Evolutionary conservation across 1,140 invertebrate species (phyloP), one percentile per base, ranked within the genome.

Genomic region (Drosophila ananassae): DNA sequence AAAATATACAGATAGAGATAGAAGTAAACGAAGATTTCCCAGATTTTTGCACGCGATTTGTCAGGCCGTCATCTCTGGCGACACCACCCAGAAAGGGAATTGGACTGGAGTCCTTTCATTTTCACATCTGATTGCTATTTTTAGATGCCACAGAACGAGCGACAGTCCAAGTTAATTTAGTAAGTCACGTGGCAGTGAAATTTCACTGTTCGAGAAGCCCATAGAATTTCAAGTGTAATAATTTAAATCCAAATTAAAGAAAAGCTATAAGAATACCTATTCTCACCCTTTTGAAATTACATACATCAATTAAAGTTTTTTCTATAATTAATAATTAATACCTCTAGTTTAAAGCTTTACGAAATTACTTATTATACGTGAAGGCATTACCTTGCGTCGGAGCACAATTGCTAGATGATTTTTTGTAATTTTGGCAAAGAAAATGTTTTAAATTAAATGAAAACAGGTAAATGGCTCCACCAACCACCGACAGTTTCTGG

Each of bases 381-480:
- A 21, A 61, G 24, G 39, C 37, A 47, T 13, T 56, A 13, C 13
- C 34, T 17, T 55, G 22, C 8, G 21, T 2, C 30, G 3, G 34
- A 3, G 10, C 13, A 41, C 28, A 25, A 37, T 30, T 21, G 21
- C 54, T 52, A 66, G 61, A 59, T 79, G 76, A 17, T 52, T 55
- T 55, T 79, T 79, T 77, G 77, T 83, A 89, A 89, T 89, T 89
- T 87, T 21, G 59, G 59, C 73, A 83, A 83, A 79, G 76, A 89
- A 89, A 89, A 89, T 89, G 84, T 84, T 89, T 89, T 54, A 89
- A 89, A 89, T 89, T 89, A 89, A 89, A 89, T 68, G 83, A 89
- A 89, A 89, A 89, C 83, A 89, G 64, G 52, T 50, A 48, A 72
- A 62, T 34, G 46, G 44, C 47, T 57, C 52, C 47, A n/a, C 34